Conservation (phyloP, 92 coral and sea anemone genomes). For the Umimayanthus kanabou region DNA sequence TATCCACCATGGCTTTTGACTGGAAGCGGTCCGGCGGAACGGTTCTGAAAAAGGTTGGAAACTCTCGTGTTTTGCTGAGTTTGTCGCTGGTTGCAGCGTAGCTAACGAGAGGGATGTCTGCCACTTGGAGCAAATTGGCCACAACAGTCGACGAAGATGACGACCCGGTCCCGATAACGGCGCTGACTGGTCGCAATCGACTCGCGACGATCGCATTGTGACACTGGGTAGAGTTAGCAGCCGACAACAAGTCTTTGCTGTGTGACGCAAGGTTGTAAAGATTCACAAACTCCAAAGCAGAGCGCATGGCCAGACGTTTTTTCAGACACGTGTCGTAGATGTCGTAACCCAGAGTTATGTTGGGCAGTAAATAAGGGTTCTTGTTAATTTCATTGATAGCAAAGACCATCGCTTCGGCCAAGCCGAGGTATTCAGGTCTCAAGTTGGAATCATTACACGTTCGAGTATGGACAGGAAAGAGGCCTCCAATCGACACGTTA, state of each 20-base stretch:
- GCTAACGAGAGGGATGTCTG: slow-evolving; percentile 86
- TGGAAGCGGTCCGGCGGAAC: slow-evolving; percentile 91
- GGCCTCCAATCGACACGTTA: slow-evolving; percentile 80
- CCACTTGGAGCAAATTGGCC: slow-evolving; percentile 72
- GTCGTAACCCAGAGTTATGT: slow-evolving; percentile 78
- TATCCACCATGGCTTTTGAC: slow-evolving; percentile 82
- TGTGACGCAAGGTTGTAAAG: slow-evolving; percentile 57
- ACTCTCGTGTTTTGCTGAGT: slow-evolving; percentile 71
- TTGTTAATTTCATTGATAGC: slow-evolving; percentile 80
- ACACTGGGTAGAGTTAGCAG: slow-evolving; percentile 10
- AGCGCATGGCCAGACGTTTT: slow-evolving; percentile 71
- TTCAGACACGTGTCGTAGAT: slow-evolving; percentile 74
- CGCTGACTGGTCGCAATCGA: slow-evolving; percentile 50
- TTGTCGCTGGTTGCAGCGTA: slow-evolving; percentile 92
- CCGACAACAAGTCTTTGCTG: background rate
- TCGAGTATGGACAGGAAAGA: slow-evolving; percentile 86
- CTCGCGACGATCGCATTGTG: slow-evolving; percentile 36
- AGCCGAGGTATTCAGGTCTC: slow-evolving; percentile 65
- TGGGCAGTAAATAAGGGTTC: slow-evolving; percentile 64
- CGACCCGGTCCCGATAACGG: slow-evolving; percentile 74
- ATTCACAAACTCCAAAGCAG: slow-evolving; percentile 76
- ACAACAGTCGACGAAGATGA: slow-evolving; percentile 76
- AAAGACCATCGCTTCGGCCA: slow-evolving; percentile 91
- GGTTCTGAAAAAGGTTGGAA: slow-evolving; percentile 87
- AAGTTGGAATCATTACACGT: slow-evolving; percentile 48